Evolutionary conservation across 1,140 invertebrate genomes (phyloP), one percentile per base, ranked within the genome.

Genomic region (Galendromus occidentalis): DNA sequence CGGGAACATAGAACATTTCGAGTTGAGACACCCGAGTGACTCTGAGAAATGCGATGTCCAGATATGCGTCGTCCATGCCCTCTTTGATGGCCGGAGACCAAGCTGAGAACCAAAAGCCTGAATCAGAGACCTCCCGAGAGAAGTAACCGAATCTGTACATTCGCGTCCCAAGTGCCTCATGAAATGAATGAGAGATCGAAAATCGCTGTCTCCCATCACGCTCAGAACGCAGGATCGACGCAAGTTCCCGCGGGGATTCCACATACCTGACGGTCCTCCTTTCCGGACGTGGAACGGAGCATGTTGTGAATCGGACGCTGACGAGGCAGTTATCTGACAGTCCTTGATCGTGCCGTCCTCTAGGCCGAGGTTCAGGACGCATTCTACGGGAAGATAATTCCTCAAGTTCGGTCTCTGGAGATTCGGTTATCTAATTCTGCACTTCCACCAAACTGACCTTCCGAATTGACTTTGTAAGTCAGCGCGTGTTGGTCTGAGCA

Each of bases 291-390:
- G 64, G 18, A 65, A 67, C 22, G 70, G 70, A 5, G 69, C 70
- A 12, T 44, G 67, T 39, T 70, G 66, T 65, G 44, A 55, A 39
- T 65, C 67, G n/a, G 67, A 67, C 1, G 69, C 69, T 5, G 70
- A 71, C 4, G 70, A 71, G 17, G 70, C 70, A 41, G 65, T 70
- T 9, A 71, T 55, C 33, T 70, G 70, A 12, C 68, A 69, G 47
- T 71, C 68, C 25, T 67, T 64, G 29, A 71, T 66, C 30, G 55
- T 66, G 17, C 66, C 66, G 44, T 51, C 65, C 2, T 28, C 25
- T 44, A 71, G 29, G 14, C 69, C 70, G 17, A 71, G 64, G 14
- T 45, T n/a, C 4, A 67, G 64, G 51, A 66, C 66, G 18, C 70
- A 71, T 25, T 70, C 70, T 70, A 41, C 2, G 65, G 51, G 9